A percentile compares a stretch with the other conserved stretches of the same genome.
phyloP scores from a whole-genome alignment of 1,140 invertebrate genomes.

The Diuraphis noxia region DNA sequence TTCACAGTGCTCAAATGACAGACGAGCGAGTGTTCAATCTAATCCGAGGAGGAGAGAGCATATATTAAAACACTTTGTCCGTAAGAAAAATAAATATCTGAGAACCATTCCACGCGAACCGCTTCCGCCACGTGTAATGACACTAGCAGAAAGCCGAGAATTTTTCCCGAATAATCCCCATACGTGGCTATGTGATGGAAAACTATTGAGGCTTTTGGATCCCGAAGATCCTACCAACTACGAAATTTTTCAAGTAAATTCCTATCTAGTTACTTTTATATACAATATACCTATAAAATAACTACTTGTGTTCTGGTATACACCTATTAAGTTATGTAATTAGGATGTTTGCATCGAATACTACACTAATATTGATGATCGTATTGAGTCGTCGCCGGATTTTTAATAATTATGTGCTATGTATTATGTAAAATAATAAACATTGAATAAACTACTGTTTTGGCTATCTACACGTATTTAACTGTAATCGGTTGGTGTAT shows the following conservation, averaged over 20 bases:
- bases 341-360: not conserved
- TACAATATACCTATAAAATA: not conserved
- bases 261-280: not conserved
- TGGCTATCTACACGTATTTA: not conserved
- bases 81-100: slow-evolving; percentile 63
- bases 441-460: not conserved
- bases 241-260: slow-evolving; percentile 78
- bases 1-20: not conserved
- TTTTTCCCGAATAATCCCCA: slow-evolving; percentile 80
- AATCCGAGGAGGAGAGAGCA: not conserved
- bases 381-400: rapidly evolving
- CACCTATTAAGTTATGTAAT: not conserved
- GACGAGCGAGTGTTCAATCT: not conserved
- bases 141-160: slow-evolving; percentile 77
- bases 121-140: slow-evolving; percentile 71
- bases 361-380: not conserved
- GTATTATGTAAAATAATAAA: not conserved
- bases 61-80: slow-evolving; percentile 72
- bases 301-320: not conserved
- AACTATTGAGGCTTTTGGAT: slow-evolving; percentile 82
- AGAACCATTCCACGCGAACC: not conserved
- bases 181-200: slow-evolving; percentile 87
- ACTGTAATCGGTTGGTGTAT: not conserved
- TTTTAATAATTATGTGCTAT: not conserved
- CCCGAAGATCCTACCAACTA: slow-evolving; percentile 80